Percentiles rank a stretch among this genome's conserved stretches.
phyloP scores from a whole-genome alignment of 2,888 invertebrate genomes.

The Apoda limacodes region DNA sequence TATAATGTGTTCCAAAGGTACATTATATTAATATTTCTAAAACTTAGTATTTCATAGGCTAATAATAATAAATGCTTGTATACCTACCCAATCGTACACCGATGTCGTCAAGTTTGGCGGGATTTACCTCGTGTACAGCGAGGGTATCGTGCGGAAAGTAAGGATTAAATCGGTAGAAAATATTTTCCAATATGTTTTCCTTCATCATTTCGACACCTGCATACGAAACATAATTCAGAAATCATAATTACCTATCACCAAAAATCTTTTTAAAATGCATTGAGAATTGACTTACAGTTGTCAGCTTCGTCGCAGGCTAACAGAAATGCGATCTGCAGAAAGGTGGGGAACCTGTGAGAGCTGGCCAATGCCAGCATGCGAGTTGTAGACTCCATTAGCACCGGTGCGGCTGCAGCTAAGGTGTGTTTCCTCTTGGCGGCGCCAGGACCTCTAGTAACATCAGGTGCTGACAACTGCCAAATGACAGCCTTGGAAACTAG shows the following conservation, averaged over 20 bases:
- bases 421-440: conserved; percentile 22
- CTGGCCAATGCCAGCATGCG: conserved; percentile 40
- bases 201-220: conserved; percentile 46
- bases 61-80: too few relatives aligned
- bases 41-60: too few relatives aligned
- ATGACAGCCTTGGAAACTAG: conserved; percentile 32
- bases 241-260: not conserved
- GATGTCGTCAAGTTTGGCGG: conserved; percentile 33
- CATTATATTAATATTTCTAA: too few relatives aligned
- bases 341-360: conserved; percentile 31
- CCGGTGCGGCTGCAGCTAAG: conserved; percentile 30
- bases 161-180: conserved; percentile 54
- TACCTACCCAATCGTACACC: conserved; percentile 45
- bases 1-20: too few relatives aligned
- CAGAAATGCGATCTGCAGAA: conserved; percentile 33
- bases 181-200: conserved; percentile 46
- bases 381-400: conserved; percentile 28
- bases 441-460: conserved; percentile 22
- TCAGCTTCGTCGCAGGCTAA: conserved; percentile 34
- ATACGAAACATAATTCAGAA: too few relatives aligned
- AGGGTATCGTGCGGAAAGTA: conserved; percentile 40
- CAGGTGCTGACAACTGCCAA: conserved; percentile 40
- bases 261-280: conserved; percentile 5
- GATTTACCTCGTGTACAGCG: conserved; percentile 38
- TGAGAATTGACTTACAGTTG: conserved; percentile 36